These are phyloP conservation scores for Meganola albula DNA, from an alignment of 2,888 invertebrate genomes.

Conservation along the genomic window DNA sequence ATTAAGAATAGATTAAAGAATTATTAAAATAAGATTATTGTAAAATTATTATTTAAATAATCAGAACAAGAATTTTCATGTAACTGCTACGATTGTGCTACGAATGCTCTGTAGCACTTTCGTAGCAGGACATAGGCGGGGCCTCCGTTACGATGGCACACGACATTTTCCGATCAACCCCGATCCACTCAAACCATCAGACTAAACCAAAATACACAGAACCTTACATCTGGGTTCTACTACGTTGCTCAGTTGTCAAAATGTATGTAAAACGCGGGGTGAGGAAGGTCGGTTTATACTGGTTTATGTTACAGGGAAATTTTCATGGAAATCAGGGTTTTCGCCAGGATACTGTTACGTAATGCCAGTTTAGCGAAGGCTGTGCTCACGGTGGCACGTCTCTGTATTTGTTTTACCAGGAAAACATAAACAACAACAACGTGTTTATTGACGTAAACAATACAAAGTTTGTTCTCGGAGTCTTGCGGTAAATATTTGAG, in stretches of 20 bases:
- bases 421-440: constrained; percentile 73
- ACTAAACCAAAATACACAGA: constrained; percentile 32
- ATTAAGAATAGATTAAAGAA: no score
- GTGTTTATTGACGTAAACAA: constrained; percentile 71
- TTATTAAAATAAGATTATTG: no score
- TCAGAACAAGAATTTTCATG: constrained; percentile 9
- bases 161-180: constrained; percentile 53
- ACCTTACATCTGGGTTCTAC: constrained; percentile 22
- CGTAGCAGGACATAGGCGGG: constrained; percentile 51
- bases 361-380: constrained; percentile 62
- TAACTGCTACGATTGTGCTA: constrained; percentile 19
- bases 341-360: constrained; percentile 66
- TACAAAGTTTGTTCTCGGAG: constrained; percentile 36
- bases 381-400: constrained; percentile 48
- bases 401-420: constrained; percentile 21
- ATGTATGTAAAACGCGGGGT: no score
- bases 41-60: background rate
- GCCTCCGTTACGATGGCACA: constrained; percentile 37
- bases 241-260: constrained; percentile 1
- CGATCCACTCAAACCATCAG: constrained; percentile 28
- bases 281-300: constrained; percentile 34
- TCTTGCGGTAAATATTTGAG: constrained; percentile 23
- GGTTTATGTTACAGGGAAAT: constrained; percentile 40
- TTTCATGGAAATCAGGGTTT: constrained; percentile 52
- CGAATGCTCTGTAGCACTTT: constrained; percentile 32